These are phyloP conservation scores for Riptortus pedestris DNA, from an alignment of 1,140 invertebrate genomes.

Conservation along the genomic window DNA sequence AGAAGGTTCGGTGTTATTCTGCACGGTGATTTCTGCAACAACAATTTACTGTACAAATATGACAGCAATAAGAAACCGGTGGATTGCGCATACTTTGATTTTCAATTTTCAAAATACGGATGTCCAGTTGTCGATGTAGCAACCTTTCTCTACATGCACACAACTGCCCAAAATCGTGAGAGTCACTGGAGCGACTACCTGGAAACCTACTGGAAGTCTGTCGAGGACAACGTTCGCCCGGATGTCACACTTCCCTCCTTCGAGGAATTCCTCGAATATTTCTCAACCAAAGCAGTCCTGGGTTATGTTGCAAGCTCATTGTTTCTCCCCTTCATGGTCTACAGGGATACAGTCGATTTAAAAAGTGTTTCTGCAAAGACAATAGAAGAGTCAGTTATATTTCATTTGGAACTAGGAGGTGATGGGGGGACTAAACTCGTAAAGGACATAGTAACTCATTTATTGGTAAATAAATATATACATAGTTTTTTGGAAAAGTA, in stretches of 20 bases:
- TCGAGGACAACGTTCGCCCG: slow-evolving; percentile 17
- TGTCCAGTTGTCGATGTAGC: slow-evolving; percentile 38
- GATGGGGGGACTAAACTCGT: not conserved
- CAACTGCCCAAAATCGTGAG: slow-evolving; percentile 28
- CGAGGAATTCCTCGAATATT: slow-evolving; percentile 34
- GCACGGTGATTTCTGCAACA: slow-evolving; percentile 47
- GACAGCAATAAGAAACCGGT: slow-evolving; percentile 29
- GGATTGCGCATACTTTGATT: slow-evolving; percentile 38
- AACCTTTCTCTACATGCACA: slow-evolving; percentile 38
- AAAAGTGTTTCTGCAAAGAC: not conserved
- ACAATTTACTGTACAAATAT: slow-evolving; percentile 44
- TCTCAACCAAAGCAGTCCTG: slow-evolving; percentile 33
- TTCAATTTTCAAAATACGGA: slow-evolving; percentile 35
- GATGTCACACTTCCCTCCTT: slow-evolving; percentile 23
- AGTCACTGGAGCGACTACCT: slow-evolving; percentile 34
- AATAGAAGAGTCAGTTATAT: not conserved
- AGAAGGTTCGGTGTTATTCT: not conserved
- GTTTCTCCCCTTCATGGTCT: slow-evolving; percentile 33
- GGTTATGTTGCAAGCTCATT: slow-evolving; percentile 35
- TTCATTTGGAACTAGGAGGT: not conserved
- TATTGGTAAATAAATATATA: not conserved
- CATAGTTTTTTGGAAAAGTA: not conserved
- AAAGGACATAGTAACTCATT: not conserved
- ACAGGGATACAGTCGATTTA: not conserved
- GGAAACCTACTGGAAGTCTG: slow-evolving; percentile 33